Percentiles rank a stretch among this genome's conserved stretches.
Evolutionary conservation across 2,797 vertebrate genomes (phyloP).

Genomic region (Lacerta agilis): DNA sequence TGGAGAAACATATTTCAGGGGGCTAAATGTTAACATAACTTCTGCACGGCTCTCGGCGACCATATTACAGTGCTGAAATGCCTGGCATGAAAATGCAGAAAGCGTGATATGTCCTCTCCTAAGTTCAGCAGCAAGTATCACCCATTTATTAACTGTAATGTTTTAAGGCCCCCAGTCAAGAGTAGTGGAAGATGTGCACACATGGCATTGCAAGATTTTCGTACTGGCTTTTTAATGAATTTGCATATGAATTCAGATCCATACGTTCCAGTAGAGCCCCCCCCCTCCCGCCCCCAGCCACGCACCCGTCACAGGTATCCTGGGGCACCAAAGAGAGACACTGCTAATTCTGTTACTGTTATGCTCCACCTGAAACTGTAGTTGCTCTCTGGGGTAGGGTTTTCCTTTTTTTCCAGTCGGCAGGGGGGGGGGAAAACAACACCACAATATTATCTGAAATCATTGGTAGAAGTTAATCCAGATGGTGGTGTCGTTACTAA

Average conservation of each 20-base stretch:
- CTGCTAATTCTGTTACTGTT: slow-evolving; percentile 37
- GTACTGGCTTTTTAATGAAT: slow-evolving; percentile 32
- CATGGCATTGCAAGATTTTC: slow-evolving; percentile 34
- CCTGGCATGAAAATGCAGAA: slow-evolving; percentile 35
- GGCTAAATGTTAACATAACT: slow-evolving; percentile 52
- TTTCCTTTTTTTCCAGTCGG: slow-evolving; percentile 4
- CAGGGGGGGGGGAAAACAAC: slow-evolving; percentile 57
- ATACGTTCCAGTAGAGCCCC: slow-evolving; percentile 14
- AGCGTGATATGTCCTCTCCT: slow-evolving; percentile 44
- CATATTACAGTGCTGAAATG: slow-evolving; percentile 36
- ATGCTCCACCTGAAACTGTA: slow-evolving; percentile 50
- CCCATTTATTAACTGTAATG: slow-evolving; percentile 52
- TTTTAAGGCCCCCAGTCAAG: slow-evolving; percentile 37
- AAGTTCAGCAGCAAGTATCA: slow-evolving; percentile 7
- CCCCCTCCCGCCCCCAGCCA: too few relatives aligned
- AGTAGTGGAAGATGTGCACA: slow-evolving; percentile 11
- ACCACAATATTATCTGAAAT: slow-evolving; percentile 79
- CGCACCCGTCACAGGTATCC: slow-evolving; percentile 21
- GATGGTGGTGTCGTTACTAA: slow-evolving; percentile 84
- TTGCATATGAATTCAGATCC: slow-evolving; percentile 40
- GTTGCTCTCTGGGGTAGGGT: slow-evolving; percentile 66
- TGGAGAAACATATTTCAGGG: slow-evolving; percentile 30
- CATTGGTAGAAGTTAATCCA: slow-evolving; percentile 81
- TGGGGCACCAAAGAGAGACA: slow-evolving; percentile 34
- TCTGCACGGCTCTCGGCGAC: neutral